Evolutionary conservation across 2,888 invertebrate genomes (phyloP), one percentile per base, ranked within the genome.

Genomic region (Tupiocoris notatus): DNA sequence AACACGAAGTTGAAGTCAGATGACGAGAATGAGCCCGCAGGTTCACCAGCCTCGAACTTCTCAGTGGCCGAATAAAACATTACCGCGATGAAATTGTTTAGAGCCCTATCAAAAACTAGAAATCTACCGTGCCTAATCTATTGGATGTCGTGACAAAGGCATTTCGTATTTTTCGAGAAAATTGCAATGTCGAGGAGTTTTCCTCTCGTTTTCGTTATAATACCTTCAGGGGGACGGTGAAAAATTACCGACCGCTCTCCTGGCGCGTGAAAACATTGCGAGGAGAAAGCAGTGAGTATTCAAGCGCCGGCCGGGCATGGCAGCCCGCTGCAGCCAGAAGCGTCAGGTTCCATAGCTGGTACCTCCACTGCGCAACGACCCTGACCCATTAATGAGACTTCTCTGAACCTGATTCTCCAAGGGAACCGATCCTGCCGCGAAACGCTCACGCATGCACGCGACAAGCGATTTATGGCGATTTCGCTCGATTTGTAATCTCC

Each of bases 161-260:
- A 39, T 39, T 39, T 39, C 39, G 39, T 39, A 39, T 39, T 39
- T 7, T 39, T 39, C 39, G 39, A 39, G 39, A 39, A 39, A 39
- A 39, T 39, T 39, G 39, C 39, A 61, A 2, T 17, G 21, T 61
- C 59, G 59, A 59, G n/a, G 61, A 12, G 6, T 61, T 61, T 61
- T 18, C 17, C 61, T 61, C 21, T 17, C 61, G 61, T 21, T 61
- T 61, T 61, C 61, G 61, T 61, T 61, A 20, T 39, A 39, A 39
- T 39, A 39, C 39, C 39, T 12, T 39, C 12, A 12, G 39, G 12
- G 39, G 39, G 39, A 3, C 39, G 39, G 39, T 39, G 12, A 39
- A 39, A 39, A 39, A 39, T 39, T 7, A 39, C 39, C 3, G 39
- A 39, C 39, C 39, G 39, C 39, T 39, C 39, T 39, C 39, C 39